Percentiles rank a stretch among this genome's conserved stretches.
phyloP scores from a whole-genome alignment of 2,888 invertebrate species.

The Cheilosia urbana region DNA sequence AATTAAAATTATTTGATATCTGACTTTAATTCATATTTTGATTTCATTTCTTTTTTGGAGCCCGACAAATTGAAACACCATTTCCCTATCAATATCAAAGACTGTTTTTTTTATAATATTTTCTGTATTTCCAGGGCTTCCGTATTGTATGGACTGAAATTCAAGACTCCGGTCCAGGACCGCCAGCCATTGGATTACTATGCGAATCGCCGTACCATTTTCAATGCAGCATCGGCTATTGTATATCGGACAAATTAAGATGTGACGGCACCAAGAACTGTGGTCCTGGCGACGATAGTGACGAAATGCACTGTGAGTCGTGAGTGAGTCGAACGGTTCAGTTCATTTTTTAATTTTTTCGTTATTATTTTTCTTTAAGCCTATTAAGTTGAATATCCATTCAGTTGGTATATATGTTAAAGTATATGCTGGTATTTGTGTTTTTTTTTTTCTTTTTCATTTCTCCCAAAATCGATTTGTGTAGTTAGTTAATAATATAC shows the following conservation, averaged over 20 bases:
- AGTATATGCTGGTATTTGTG: no score
- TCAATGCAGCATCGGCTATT: constrained; percentile 90
- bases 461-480: constrained; percentile 35
- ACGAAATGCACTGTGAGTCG: constrained; percentile 85
- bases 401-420: constrained; percentile 35
- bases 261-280: constrained; percentile 94
- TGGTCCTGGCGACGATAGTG: constrained; percentile 84
- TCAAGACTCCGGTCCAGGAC: constrained; percentile 86
- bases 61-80: no score
- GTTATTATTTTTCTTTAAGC: constrained; percentile 71
- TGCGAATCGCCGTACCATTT: constrained; percentile 88
- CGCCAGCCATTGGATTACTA: constrained; percentile 83
- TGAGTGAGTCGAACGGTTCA: constrained; percentile 85
- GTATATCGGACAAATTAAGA: constrained; percentile 90
- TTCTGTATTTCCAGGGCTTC: constrained; percentile 87
- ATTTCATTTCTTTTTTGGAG: no score
- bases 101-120: no score
- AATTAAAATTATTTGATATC: no score
- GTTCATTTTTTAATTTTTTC: constrained; percentile 82
- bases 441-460: background rate
- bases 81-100: no score
- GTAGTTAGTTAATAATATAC: constrained; percentile 44
- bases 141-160: constrained; percentile 98
- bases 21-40: no score
- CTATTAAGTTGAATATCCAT: constrained; percentile 31